Evolutionary conservation across 2,888 invertebrate genomes (phyloP), one percentile per base, ranked within the genome.

Genomic region (Tethea ocularis): DNA sequence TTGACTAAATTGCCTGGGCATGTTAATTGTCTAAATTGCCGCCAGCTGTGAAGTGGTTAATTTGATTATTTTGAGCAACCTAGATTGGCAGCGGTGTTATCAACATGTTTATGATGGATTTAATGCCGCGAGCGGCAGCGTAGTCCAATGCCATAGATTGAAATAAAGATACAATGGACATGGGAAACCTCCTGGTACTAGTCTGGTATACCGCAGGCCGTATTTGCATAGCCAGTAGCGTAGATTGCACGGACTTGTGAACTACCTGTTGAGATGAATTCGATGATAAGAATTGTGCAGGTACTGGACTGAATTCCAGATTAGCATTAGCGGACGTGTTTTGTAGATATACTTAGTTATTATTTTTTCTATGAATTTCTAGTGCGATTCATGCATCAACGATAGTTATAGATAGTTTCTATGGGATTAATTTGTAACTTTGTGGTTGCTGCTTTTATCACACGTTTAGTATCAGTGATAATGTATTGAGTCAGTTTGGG

Each of bases 221-320:
- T 67, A 78, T 78, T 78, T 76, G 74, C 80, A 78, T 79, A 77
- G 71, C 74, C 68, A 57, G 68, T 67, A 72, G 75, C 69, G 60
- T 61, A 72, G 74, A 73, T 66, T 56, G 57, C 61, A 56, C 63
- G 59, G 56, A 66, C 62, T 64, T 61, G 69, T 69, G 73, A 69
- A 73, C 68, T 64, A 63, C 64, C 66, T 56, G 70, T 61, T 59
- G 64, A 72, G 74, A 73, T 74, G 66, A 66, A 65, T 72, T 51
- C 64, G 41, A 59, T 55, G 75, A 75, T 72, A 74, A 56, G 51
- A 24, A 17, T 8, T 7, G 61, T 56, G 62, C 67, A 62, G 72
- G 46, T 46, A 33, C 67, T 69, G 68, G 58, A 59, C 63, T 60
- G 61, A 62, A 59, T 59, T 62, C 63, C 62, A 59, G 67, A 67